Conservation (phyloP, 2,888 invertebrate species). For the Toxonevra muliebris region DNA sequence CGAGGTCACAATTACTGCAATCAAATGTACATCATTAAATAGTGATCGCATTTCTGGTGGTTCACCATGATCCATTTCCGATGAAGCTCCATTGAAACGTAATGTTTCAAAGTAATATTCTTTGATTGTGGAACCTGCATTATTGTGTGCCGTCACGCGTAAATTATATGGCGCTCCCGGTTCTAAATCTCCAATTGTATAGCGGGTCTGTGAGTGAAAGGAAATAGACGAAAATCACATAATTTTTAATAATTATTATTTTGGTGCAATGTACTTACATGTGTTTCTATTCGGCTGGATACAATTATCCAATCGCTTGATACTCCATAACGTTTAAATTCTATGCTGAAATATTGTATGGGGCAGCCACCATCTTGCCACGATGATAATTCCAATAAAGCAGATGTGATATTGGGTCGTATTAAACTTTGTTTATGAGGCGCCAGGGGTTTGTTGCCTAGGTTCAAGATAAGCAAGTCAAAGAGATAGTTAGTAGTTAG, state of each 20-base stretch:
- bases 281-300: conserved; percentile 67
- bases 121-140: conserved; percentile 71
- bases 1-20: conserved; percentile 59
- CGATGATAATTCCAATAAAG: conserved; percentile 77
- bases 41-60: conserved; percentile 50
- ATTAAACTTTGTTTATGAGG: conserved; percentile 78
- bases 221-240: not conserved
- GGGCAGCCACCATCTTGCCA: conserved; percentile 87
- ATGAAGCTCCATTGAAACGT: conserved; percentile 65
- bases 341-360: conserved; percentile 73
- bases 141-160: conserved; percentile 71
- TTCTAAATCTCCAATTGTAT: conserved; percentile 66
- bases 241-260: too few relatives aligned
- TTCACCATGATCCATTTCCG: conserved; percentile 48
- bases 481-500: too few relatives aligned
- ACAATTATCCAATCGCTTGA: conserved; percentile 65
- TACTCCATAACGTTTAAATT: conserved; percentile 56
- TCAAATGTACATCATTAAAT: conserved; percentile 57
- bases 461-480: not conserved
- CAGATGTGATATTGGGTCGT: conserved; percentile 79
- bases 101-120: conserved; percentile 70
- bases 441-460: conserved; percentile 70
- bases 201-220: conserved; percentile 56
- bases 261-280: conserved; percentile 53
- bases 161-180: conserved; percentile 67